Evolutionary conservation across 1,140 invertebrate species (phyloP), one percentile per base, ranked within the genome.

Genomic region (Hyposmocoma kahamanoa): DNA sequence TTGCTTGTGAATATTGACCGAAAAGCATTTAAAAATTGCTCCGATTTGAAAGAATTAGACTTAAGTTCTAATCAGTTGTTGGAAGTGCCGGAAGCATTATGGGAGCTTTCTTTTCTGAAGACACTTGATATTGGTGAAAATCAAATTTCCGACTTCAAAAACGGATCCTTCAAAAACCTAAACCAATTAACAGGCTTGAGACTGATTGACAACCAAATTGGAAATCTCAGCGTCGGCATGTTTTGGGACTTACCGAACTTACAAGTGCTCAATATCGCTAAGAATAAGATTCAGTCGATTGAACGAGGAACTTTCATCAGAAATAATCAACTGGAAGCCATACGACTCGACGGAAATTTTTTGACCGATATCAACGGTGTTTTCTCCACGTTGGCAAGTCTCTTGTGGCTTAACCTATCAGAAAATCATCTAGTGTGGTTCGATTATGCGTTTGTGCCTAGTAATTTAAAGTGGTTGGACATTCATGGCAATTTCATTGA

Each of bases 391-490:
- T 83, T 97, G 6, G 89, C 92, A 0, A 94, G 92, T 53, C 87
- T 97, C 21, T 79, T 96, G 59, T 93, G 95, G 91, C 84, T 97
- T 26, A 97, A 97, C 79, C 87, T 96, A n/a, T 96, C 94, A 0
- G 93, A 95, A 82, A 97, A 97, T 88, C 93, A 95, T 87, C 86
- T 97, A 67, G 91, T 95, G 36, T 95, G 94, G 93, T 96, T 96
- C 72, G 95, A 97, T 75, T 96, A 95, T 73, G 94, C 94, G 11
- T 94, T 95, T 74, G 91, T 97, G 52, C 95, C 95, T 8, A 91
- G 89, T 36, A 95, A 95, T 75, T 86, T 97, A 36, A 95, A 96
- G 79, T 97, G 95, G 94, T 86, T 97, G 65, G 95, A 97, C 72
- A 92, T 97, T 59, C 94, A 96, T 71, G 91, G 93, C 28, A 97